These are phyloP conservation scores for Drosophila subpulchrella DNA, from an alignment of 1,140 invertebrate genomes.

Conservation along the genomic window DNA sequence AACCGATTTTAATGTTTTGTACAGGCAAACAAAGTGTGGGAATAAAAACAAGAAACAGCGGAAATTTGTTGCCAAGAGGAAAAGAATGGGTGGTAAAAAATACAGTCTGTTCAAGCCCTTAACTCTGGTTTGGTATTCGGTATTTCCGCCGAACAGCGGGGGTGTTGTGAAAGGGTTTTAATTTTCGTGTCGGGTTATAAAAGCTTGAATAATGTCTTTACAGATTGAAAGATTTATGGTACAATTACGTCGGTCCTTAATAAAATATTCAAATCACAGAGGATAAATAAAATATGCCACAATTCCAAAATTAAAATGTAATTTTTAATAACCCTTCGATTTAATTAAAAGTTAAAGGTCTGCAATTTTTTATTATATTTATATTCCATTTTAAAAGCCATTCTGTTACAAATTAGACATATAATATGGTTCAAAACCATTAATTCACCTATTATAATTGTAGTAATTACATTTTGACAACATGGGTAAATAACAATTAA, in stretches of 20 bases:
- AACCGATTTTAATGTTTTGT: constrained; percentile 31
- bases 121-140: constrained; percentile 24
- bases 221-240: constrained; percentile 29
- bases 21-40: constrained; percentile 13
- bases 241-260: constrained; percentile 11
- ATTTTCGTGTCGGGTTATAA: constrained; percentile 13
- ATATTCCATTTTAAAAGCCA: too few species aligned
- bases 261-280: neutral
- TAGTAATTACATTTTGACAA: neutral
- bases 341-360: too few species aligned
- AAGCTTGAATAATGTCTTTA: constrained; percentile 21
- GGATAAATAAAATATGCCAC: neutral
- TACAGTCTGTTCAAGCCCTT: constrained; percentile 32
- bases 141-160: constrained; percentile 22
- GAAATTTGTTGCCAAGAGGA: constrained; percentile 29
- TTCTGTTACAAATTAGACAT: neutral
- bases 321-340: neutral
- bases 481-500: neutral
- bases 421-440: neutral
- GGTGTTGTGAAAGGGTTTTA: constrained; percentile 2
- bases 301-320: neutral
- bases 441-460: neutral
- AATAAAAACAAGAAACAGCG: constrained; percentile 30
- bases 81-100: neutral
- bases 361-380: too few species aligned